phyloP scores from a whole-genome alignment of 2,888 invertebrate genomes.

The Candidula unifasciata region DNA sequence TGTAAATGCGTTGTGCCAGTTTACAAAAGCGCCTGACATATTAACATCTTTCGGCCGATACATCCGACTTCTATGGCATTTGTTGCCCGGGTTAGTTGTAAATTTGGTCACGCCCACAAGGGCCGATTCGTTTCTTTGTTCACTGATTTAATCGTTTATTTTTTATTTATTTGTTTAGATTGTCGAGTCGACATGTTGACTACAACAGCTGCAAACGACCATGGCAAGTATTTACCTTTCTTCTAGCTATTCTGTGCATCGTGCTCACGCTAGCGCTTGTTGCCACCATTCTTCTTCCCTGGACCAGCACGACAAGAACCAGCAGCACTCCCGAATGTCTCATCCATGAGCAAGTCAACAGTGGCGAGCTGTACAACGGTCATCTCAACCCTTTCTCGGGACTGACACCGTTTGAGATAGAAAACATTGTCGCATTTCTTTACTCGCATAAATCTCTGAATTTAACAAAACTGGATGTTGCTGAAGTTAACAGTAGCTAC shows the following conservation, averaged over 20 bases:
- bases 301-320: not conserved
- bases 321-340: not conserved
- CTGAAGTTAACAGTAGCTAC: constrained; percentile 62
- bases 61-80: too few species aligned
- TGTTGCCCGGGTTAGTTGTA: too few species aligned
- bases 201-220: constrained; percentile 1
- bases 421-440: constrained; percentile 61
- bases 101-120: too few species aligned
- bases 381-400: constrained; percentile 63
- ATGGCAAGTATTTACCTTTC: not conserved
- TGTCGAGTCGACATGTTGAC: constrained; percentile 11
- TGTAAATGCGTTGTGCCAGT: too few species aligned
- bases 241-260: not conserved
- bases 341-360: constrained; percentile 8
- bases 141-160: too few species aligned
- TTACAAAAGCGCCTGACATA: too few species aligned
- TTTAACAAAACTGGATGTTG: constrained; percentile 58
- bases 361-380: constrained; percentile 47
- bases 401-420: constrained; percentile 62
- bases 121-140: too few species aligned
- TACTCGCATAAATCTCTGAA: constrained; percentile 56
- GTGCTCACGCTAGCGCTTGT: not conserved
- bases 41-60: too few species aligned
- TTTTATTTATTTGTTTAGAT: too few species aligned
- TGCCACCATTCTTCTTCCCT: not conserved